Evolutionary conservation across 2,888 invertebrate genomes (phyloP), one percentile per base, ranked within the genome.

Genomic region (Chouioia cunea): DNA sequence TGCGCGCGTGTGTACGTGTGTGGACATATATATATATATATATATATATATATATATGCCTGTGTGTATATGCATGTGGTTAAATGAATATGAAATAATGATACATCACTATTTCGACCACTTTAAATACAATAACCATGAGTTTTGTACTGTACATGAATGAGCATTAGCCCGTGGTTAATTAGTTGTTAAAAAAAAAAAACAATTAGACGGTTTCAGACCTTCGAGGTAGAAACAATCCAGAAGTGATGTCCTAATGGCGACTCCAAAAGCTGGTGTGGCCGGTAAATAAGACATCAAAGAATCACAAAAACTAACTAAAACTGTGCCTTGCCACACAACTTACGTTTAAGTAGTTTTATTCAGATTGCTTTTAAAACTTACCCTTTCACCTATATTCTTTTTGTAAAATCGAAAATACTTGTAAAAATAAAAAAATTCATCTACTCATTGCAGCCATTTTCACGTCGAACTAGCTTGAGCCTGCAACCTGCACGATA

Each of bases 391-490:
- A 50, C 56, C 47, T 20, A 14, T 44, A 36, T 12, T 36, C 20
- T 27, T 15, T 44, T 0, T 4, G 20, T n/a, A n/a, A 58, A 16
- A 46, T 44, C 8, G 18, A 16, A 36, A 47, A n/a, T 15, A 20
- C 12, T 23, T 59, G 36, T 18, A 36, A 18, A 1, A 1, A 20
- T 27, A 54, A 10, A 36, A 36, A 36, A 36, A 4, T 52, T 23
- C 36, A 56, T 62, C 54, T 48, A 14, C 36, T 6, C 48, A 20
- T 4, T 6, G 47, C 67, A 60, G 60, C 67, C 67, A 68, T 67
- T 60, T 65, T 65, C 58, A 58, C 58, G 22, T 44, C 54, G 48
- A n/a, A n/a, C n/a, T n/a, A n/a, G n/a, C n/a, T n/a, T n/a, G n/a
- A 48, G n/a, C 23, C 10, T 36, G 12, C 22, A 46, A 2, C 44